phyloP scores from a whole-genome alignment of 2,797 vertebrate genomes.

The Peromyscus aztecus region DNA sequence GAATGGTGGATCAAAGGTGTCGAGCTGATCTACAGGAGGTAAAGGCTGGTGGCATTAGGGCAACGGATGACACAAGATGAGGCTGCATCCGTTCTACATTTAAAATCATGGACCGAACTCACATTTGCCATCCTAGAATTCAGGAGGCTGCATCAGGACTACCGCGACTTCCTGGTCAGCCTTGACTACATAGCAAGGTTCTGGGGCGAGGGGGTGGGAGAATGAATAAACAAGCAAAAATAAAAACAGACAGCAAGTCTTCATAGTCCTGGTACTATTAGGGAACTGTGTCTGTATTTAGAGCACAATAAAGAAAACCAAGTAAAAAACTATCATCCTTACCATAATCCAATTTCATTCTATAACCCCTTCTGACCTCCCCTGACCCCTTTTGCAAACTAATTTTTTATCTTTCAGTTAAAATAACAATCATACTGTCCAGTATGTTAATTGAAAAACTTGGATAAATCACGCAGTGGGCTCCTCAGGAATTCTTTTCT shows the following conservation, averaged over 20 bases:
- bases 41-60: neutral
- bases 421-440: neutral
- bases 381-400: neutral
- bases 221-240: neutral
- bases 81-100: neutral
- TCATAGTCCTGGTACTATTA: neutral
- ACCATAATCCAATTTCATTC: neutral
- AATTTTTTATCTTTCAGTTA: neutral
- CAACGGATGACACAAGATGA: neutral
- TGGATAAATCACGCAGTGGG: neutral
- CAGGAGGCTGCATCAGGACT: neutral
- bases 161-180: neutral
- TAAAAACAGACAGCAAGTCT: neutral
- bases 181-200: neutral
- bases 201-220: neutral
- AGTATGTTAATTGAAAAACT: neutral
- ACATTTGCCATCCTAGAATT: neutral
- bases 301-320: slow-evolving; percentile 8
- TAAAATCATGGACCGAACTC: neutral
- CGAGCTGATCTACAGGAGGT: neutral
- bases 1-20: neutral
- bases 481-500: neutral
- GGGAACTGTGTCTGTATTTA: neutral
- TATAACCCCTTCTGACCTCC: neutral
- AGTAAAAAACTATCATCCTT: neutral